Evolutionary conservation across 2,888 invertebrate species (phyloP).

Genomic region (Drosophila austrosaltans): DNA sequence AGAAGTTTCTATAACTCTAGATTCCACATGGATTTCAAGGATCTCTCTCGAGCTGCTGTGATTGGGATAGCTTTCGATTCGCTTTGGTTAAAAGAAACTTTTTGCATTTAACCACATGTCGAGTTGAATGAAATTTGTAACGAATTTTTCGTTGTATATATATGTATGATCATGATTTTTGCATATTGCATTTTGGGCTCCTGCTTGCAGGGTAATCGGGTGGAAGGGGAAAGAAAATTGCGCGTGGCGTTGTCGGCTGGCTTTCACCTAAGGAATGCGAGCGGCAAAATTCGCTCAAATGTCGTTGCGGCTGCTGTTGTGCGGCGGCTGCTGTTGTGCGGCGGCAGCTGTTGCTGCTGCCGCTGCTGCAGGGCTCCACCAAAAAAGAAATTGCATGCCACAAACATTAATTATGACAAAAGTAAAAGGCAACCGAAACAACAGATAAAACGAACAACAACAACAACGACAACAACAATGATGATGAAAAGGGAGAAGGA

Average conservation of each 20-base stretch:
- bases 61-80: not conserved
- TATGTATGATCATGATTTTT: constrained; percentile 18
- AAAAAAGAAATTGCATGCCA: constrained; percentile 62
- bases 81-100: not conserved
- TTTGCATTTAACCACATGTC: constrained; percentile 1
- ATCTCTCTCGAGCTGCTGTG: no score
- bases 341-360: not conserved
- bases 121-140: constrained; percentile 3
- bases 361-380: constrained; percentile 54
- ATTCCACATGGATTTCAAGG: no score
- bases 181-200: constrained; percentile 23
- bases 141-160: not conserved
- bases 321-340: not conserved
- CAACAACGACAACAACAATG: no score
- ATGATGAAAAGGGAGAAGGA: not conserved
- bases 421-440: constrained; percentile 43
- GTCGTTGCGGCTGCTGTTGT: constrained; percentile 20
- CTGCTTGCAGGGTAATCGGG: not conserved
- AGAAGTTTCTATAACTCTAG: no score
- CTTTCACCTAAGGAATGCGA: constrained; percentile 75
- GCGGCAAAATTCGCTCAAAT: constrained; percentile 71
- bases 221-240: not conserved
- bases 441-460: no score
- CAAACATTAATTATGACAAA: constrained; percentile 70
- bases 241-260: constrained; percentile 42